These are phyloP conservation scores for Todiramphus saurophagus DNA, from an alignment of 2,113 vertebrate genomes.

Conservation along the genomic window DNA sequence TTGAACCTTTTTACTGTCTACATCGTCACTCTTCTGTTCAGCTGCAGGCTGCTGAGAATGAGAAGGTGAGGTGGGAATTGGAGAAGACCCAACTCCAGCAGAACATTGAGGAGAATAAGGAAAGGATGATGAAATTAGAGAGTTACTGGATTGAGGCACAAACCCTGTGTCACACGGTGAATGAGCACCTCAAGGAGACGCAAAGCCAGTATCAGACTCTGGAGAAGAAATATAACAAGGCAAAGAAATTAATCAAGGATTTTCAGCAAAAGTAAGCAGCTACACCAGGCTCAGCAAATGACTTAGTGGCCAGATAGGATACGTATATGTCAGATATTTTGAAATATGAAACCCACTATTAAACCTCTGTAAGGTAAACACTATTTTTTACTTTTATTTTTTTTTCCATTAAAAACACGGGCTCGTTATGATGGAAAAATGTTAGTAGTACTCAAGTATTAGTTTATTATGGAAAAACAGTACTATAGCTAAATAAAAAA, in stretches of 20 bases:
- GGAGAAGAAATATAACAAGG: conserved; percentile 99
- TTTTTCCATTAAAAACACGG: neutral
- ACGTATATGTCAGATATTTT: neutral
- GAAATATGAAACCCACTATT: neutral
- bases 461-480: neutral
- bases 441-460: neutral
- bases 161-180: conserved; percentile 94
- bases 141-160: conserved; percentile 99
- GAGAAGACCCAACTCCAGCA: conserved; percentile 95
- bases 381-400: neutral
- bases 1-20: neutral
- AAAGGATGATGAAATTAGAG: conserved; percentile 96
- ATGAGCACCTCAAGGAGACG: conserved; percentile 97
- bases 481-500: neutral
- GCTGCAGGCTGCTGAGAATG: conserved; percentile 92
- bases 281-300: neutral
- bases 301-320: conserved; percentile 36
- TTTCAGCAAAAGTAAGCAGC: conserved; percentile 96
- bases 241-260: conserved; percentile 98
- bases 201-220: conserved; percentile 95
- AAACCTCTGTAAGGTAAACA: conserved; percentile 22
- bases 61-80: conserved; percentile 95
- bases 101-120: conserved; percentile 98
- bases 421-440: neutral
- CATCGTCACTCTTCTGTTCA: conserved; percentile 60